These are phyloP conservation scores for Bothrops jararaca DNA, from an alignment of 2,113 vertebrate species.

Conservation along the genomic window DNA sequence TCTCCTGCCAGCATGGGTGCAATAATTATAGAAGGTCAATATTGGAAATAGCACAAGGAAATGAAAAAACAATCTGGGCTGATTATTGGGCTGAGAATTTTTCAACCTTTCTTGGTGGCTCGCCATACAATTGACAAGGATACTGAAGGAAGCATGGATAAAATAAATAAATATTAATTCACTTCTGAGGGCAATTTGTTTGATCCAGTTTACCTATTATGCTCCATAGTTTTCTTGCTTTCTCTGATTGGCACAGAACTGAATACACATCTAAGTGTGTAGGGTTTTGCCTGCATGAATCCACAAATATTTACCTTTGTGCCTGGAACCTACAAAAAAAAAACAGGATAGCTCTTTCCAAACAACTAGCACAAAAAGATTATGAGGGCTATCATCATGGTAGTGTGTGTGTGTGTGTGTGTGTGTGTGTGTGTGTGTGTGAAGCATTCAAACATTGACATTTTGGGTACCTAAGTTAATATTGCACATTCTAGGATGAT, in stretches of 20 bases:
- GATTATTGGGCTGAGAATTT: not conserved
- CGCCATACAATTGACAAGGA: not conserved
- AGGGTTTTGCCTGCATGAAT: slow-evolving; percentile 9
- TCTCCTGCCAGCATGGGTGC: not conserved
- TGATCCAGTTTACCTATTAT: slow-evolving; percentile 25
- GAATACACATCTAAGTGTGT: not conserved
- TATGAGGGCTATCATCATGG: not conserved
- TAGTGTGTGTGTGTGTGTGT: not conserved
- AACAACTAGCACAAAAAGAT: slow-evolving; percentile 10
- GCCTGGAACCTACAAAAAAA: not conserved
- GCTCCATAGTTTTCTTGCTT: slow-evolving; percentile 35
- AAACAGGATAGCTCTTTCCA: not conserved
- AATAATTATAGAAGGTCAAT: not conserved
- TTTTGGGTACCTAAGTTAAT: rapidly evolving
- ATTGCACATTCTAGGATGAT: not conserved
- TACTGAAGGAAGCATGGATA: not conserved
- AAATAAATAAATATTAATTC: not conserved
- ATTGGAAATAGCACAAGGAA: not conserved
- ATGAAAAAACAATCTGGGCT: not conserved
- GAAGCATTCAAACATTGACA: not conserved
- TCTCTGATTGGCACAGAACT: slow-evolving; percentile 32
- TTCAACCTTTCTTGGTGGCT: not conserved
- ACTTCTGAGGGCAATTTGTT: slow-evolving; percentile 23
- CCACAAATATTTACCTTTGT: slow-evolving; percentile 7
- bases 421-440: not conserved